These are phyloP conservation scores for Melospiza georgiana DNA, from an alignment of 2,113 vertebrate genomes.

Conservation along the genomic window DNA sequence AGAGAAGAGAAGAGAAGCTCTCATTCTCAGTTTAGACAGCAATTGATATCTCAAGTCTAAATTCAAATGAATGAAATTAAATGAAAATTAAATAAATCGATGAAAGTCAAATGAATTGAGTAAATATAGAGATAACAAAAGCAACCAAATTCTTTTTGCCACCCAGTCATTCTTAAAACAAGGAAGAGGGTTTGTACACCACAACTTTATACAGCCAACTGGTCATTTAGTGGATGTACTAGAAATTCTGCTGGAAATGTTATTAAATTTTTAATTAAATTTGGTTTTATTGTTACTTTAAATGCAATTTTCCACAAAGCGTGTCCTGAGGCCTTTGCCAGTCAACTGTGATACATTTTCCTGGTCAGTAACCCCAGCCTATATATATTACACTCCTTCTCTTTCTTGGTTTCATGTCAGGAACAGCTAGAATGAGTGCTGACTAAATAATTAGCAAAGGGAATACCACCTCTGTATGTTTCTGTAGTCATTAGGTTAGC, in stretches of 20 bases:
- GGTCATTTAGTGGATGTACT: neutral
- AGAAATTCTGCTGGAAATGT: constrained; percentile 8
- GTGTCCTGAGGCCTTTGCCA: neutral
- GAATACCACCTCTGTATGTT: neutral
- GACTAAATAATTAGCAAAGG: constrained; percentile 49
- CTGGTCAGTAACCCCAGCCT: neutral
- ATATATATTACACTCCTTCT: constrained; percentile 5
- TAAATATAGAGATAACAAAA: neutral
- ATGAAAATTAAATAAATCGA: too few relatives aligned
- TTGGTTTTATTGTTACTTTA: neutral
- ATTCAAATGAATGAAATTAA: too few relatives aligned
- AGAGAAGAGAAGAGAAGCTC: neutral
- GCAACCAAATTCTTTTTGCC: neutral
- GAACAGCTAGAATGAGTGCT: constrained; percentile 27
- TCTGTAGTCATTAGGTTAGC: constrained; percentile 3
- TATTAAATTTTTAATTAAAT: neutral
- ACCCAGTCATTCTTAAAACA: neutral
- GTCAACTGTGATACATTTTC: neutral
- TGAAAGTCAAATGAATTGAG: neutral
- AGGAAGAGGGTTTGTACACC: neutral
- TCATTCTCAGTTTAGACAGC: neutral
- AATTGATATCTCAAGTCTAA: neutral
- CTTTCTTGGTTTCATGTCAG: constrained; percentile 25
- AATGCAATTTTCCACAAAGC: neutral
- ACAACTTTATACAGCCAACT: neutral